Conservation (phyloP, 2,113 vertebrate species). For the Hassar affinis region DNA sequence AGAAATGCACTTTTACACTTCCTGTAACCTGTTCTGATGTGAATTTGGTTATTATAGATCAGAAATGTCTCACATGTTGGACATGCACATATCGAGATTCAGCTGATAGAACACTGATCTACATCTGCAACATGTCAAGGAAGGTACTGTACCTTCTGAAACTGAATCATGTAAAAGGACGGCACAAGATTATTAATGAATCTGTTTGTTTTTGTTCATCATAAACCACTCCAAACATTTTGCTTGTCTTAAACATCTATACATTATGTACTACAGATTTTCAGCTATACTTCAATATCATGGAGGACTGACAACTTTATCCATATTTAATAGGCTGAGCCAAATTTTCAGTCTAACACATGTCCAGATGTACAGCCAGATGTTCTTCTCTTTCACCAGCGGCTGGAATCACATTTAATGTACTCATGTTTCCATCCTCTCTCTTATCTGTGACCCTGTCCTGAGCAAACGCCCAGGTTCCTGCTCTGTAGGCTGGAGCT, state of each 20-base stretch:
- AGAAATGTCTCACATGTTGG: not conserved
- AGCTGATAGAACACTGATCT: too few relatives aligned
- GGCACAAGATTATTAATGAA: not conserved
- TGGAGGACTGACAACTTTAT: too few relatives aligned
- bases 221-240: not conserved
- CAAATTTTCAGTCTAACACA: not conserved
- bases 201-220: not conserved
- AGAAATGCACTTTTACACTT: too few relatives aligned
- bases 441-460: not conserved
- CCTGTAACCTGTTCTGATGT: too few relatives aligned
- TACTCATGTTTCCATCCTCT: not conserved
- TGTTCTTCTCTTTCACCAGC: not conserved
- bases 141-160: not conserved
- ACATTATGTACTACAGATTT: not conserved
- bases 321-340: not conserved
- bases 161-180: not conserved
- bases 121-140: not conserved
- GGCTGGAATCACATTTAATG: slow-evolving; percentile 5
- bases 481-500: not conserved
- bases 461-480: not conserved
- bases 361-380: not conserved
- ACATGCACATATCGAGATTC: not conserved
- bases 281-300: not conserved
- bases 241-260: not conserved
- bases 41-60: not conserved